Base-by-base conservation (phyloP, 1,140 invertebrate species). In the Drosophila albomicans region DNA sequence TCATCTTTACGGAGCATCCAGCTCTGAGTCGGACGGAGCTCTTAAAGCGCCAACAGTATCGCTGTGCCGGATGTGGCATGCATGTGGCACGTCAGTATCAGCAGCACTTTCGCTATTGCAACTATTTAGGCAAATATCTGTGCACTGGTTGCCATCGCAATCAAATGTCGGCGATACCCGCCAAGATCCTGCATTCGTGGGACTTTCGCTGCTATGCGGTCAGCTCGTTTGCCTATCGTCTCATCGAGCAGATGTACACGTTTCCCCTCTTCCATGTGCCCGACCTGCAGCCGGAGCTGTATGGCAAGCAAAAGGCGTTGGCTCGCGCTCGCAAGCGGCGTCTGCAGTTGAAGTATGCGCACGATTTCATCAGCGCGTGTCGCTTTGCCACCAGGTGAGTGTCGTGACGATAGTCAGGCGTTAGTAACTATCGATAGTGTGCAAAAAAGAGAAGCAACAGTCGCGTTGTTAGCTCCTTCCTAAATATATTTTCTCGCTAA, bases 111-210 rank as follows among this genome's bases (percentile, higher is more conserved):
- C 94, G 96, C 6, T 97, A 97, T 85, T 98, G 97, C 92, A 95
- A 97, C 85, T 98, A 98, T 91, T 93, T 98, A 51, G 97, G 97
- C 11, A 95, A 97, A 82, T 97, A 97, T 93, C 97, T 98, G 92
- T 98, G 97, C 91, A 97, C 97, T 5, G 96, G 96, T 32, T 98
- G 97, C 91, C 97, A 98, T 92, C 95, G 94, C 7, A 96, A 97
- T 91, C 95, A 97, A 79, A 93, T 95, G 54, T 94, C 96, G 4
- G 92, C 96, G 57, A 96, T 98, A 80, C 97, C 97, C 15, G 96
- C 95, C 10, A 94, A 95, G 81, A 95, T 98, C 46, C 92, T 97
- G 10, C 94, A 95, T 67, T 95, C 95, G 81, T 94, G 94, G 94
- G 94, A 94, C 65, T 93, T 92, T 48, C 80, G 80, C 15, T 82